These are phyloP conservation scores for Anser cygnoides DNA, from an alignment of 2,113 vertebrate genomes.

Conservation along the genomic window DNA sequence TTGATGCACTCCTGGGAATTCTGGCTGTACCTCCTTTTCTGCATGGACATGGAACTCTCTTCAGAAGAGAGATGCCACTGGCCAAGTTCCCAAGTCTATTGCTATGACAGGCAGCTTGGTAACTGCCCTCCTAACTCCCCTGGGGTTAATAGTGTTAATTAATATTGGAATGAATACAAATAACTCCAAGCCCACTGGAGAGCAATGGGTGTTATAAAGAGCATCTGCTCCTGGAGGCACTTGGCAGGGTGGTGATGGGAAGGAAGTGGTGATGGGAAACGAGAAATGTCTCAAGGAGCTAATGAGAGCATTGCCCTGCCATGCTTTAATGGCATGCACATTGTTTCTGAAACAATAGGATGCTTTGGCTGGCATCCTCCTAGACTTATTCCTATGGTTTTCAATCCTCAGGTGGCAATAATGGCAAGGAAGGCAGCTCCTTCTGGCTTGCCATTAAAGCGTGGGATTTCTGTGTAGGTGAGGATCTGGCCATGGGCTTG, in stretches of 20 bases:
- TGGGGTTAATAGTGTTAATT: not conserved
- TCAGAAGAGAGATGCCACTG: not conserved
- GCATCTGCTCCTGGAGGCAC: not conserved
- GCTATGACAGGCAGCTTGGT: not conserved
- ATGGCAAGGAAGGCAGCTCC: not conserved
- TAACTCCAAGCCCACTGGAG: not conserved
- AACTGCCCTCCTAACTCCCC: not conserved
- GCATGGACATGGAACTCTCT: not conserved
- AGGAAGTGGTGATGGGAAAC: not conserved
- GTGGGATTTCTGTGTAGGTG: not conserved
- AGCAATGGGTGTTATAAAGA: not conserved
- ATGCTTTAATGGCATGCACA: not conserved
- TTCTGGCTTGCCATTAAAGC: constrained; percentile 1
- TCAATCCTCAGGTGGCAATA: constrained; percentile 4
- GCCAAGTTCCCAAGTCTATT: not conserved
- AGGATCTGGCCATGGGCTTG: not conserved
- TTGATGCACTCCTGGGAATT: not conserved
- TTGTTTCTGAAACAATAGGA: not conserved
- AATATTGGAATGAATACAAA: not conserved
- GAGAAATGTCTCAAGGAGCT: not conserved
- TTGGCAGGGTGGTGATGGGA: not conserved
- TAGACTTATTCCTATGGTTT: not conserved
- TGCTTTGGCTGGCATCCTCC: constrained; percentile 13
- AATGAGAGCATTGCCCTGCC: not conserved
- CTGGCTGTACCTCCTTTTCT: not conserved